A percentile compares a stretch with the other conserved stretches of the same genome.
Evolutionary conservation across 2,888 invertebrate genomes (phyloP).

Genomic region (Sarcophaga rosellei): DNA sequence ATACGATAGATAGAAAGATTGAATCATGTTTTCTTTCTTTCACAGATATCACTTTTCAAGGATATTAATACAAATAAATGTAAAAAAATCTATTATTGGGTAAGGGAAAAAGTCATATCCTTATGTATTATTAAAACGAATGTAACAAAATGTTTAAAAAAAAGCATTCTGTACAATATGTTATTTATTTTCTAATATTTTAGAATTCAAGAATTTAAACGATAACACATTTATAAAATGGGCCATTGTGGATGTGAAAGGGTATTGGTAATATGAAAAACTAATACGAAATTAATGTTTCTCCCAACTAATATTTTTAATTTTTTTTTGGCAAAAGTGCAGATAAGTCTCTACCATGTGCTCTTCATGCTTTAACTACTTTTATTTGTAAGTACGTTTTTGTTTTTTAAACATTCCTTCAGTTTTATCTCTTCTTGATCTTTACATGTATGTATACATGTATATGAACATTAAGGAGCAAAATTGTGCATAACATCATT

Average conservation of each 20-base stretch:
- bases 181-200: too few relatives aligned
- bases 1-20: slow-evolving; percentile 7
- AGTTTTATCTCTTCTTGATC: slow-evolving; percentile 12
- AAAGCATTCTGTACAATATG: too few relatives aligned
- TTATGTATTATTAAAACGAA: too few relatives aligned
- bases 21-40: slow-evolving; percentile 36
- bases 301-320: not conserved
- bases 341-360: slow-evolving; percentile 30
- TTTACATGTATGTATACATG: not conserved
- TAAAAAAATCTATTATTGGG: slow-evolving; percentile 24
- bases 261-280: too few relatives aligned
- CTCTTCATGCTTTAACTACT: slow-evolving; percentile 27
- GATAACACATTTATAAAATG: too few relatives aligned
- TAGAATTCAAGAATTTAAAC: too few relatives aligned
- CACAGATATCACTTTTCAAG: slow-evolving; percentile 29
- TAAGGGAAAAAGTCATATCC: not conserved
- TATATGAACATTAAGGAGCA: slow-evolving; percentile 24
- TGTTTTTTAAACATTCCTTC: slow-evolving; percentile 18
- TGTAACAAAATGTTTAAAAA: too few relatives aligned
- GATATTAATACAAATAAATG: slow-evolving; percentile 32
- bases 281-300: not conserved
- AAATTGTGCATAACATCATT: not conserved
- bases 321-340: not conserved
- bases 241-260: too few relatives aligned
- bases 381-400: slow-evolving; percentile 18